Evolutionary conservation across 2,888 invertebrate genomes (phyloP).

Genomic region (Sarcophaga variegata): DNA sequence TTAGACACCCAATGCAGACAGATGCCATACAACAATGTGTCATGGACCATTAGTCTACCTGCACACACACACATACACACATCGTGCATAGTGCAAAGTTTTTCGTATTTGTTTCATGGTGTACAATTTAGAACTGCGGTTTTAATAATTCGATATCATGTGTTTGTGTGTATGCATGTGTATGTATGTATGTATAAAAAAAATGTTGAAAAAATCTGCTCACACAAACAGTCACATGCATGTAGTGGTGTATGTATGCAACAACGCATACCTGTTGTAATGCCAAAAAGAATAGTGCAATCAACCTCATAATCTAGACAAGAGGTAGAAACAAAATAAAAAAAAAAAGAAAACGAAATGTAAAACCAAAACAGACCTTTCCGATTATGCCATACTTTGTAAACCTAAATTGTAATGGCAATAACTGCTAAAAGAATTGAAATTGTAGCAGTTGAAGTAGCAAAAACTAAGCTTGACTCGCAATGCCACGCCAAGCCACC

Average conservation of each 20-base stretch:
- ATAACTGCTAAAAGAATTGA: constrained; percentile 57
- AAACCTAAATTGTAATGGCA: constrained; percentile 65
- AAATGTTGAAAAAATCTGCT: too few species aligned
- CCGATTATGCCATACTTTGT: constrained; percentile 56
- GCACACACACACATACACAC: neutral
- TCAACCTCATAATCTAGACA: neutral
- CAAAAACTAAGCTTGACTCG: constrained; percentile 45
- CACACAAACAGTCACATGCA: neutral
- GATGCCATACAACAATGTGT: constrained; percentile 7
- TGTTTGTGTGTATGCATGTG: neutral
- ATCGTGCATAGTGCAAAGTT: neutral
- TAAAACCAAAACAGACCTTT: constrained; percentile 32
- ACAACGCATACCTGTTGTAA: constrained; percentile 51
- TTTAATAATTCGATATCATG: constrained; percentile 25
- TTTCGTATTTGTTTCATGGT: constrained; percentile 60
- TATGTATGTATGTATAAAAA: neutral
- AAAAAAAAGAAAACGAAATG: constrained; percentile 8
- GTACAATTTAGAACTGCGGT: constrained; percentile 51
- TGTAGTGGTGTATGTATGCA: neutral
- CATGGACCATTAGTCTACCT: constrained; percentile 3
- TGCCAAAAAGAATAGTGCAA: constrained; percentile 23
- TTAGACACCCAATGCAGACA: constrained; percentile 11
- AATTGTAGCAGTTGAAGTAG: constrained; percentile 44
- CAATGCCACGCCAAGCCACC: constrained; percentile 74
- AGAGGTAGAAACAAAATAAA: neutral